Evolutionary conservation across 2,113 vertebrate genomes (phyloP).

Genomic region (Chauna torquata): DNA sequence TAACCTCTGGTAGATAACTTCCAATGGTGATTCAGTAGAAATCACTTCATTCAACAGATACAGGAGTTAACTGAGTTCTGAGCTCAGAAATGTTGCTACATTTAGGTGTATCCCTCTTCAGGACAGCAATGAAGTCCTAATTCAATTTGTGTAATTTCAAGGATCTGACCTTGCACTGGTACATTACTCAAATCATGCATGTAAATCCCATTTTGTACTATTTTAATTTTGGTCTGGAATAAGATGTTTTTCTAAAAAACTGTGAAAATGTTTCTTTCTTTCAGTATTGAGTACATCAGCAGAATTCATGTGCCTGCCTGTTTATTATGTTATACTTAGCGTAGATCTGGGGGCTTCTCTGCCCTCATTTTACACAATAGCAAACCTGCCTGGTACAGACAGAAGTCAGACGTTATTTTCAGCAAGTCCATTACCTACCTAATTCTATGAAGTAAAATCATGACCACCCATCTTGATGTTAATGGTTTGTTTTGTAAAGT

Average conservation of each 20-base stretch:
- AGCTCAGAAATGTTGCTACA: background rate
- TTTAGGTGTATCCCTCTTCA: background rate
- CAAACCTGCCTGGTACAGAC: background rate
- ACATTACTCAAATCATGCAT: background rate
- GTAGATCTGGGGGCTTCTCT: background rate
- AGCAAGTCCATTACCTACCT: background rate
- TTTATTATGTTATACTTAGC: background rate
- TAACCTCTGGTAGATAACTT: background rate
- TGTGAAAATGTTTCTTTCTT: background rate
- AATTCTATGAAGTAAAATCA: background rate
- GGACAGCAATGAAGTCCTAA: background rate
- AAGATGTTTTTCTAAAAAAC: background rate
- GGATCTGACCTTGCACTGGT: background rate
- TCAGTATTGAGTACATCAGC: background rate
- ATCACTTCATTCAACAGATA: background rate
- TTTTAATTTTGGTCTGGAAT: background rate
- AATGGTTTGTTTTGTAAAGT: slow-evolving; percentile 34
- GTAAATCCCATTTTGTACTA: background rate
- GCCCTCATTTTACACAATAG: background rate
- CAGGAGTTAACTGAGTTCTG: background rate
- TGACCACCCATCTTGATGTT: background rate
- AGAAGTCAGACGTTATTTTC: background rate
- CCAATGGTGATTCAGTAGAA: background rate
- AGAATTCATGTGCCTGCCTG: background rate
- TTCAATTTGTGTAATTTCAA: background rate